Percentiles rank a stretch among this genome's conserved stretches.
These are phyloP conservation scores for Trematocara caparti DNA, from an alignment of 2,797 vertebrate genomes.

Conservation along the genomic window DNA sequence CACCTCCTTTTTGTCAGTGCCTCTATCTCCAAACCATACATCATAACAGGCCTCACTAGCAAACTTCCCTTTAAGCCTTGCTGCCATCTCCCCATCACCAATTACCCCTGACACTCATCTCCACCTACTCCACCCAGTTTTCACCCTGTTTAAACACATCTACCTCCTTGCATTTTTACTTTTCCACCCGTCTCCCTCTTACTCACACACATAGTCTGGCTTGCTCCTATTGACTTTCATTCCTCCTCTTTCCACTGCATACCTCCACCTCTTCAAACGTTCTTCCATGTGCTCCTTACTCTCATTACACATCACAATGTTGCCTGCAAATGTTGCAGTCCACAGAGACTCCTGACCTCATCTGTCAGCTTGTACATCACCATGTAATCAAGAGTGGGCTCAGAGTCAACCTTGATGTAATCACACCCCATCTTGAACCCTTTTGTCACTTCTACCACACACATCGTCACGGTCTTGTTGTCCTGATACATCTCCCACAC, in stretches of 20 bases:
- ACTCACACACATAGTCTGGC: background rate
- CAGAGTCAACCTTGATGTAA: background rate
- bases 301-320: background rate
- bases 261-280: background rate
- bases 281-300: background rate
- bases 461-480: background rate
- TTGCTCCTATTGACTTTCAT: background rate
- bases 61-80: background rate
- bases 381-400: background rate
- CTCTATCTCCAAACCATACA: background rate
- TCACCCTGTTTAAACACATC: background rate
- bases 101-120: background rate
- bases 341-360: background rate
- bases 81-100: background rate
- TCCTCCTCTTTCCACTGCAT: background rate
- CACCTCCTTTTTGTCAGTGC: background rate
- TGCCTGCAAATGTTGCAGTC: background rate
- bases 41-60: background rate
- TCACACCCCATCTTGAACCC: background rate
- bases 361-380: background rate
- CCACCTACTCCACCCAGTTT: background rate
- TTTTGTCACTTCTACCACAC: background rate
- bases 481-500: background rate
- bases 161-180: background rate
- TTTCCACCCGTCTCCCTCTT: background rate